Percentiles rank a stretch among this genome's conserved stretches.
These are phyloP conservation scores for Zaprionus bogoriensis DNA, from an alignment of 2,888 invertebrate genomes.

Conservation along the genomic window DNA sequence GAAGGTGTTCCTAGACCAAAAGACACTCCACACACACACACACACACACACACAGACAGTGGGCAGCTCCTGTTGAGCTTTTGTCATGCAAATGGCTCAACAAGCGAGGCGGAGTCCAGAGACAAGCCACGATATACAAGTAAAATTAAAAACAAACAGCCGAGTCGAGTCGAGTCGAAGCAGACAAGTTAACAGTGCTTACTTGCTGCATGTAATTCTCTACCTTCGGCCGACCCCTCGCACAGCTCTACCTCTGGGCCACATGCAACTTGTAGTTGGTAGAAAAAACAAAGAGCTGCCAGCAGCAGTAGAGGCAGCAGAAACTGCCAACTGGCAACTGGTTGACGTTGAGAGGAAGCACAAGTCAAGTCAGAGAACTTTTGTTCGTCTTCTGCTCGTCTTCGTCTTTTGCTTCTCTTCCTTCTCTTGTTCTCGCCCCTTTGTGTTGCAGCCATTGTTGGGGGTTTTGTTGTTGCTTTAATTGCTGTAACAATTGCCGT, in stretches of 20 bases:
- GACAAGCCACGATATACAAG: conserved; percentile 48
- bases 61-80: conserved; percentile 58
- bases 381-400: conserved; percentile 38
- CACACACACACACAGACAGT: conserved; percentile 9
- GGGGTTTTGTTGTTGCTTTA: conserved; percentile 45
- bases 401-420: not conserved
- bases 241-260: too few relatives aligned
- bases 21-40: conserved; percentile 34
- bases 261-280: conserved; percentile 62
- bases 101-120: conserved; percentile 50
- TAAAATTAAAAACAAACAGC: conserved; percentile 71
- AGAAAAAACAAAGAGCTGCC: conserved; percentile 38
- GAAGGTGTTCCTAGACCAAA: conserved; percentile 51
- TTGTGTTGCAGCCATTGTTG: conserved; percentile 15
- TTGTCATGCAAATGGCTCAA: conserved; percentile 75
- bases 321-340: conserved; percentile 49
- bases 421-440: not conserved
- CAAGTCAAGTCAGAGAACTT: conserved; percentile 72
- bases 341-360: conserved; percentile 76
- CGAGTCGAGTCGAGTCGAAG: too few relatives aligned
- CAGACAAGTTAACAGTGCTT: conserved; percentile 53
- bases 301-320: conserved; percentile 20
- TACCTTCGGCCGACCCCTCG: not conserved
- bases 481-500: conserved; percentile 62
- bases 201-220: conserved; percentile 30